A percentile compares a stretch with the other conserved stretches of the same genome.
These are phyloP conservation scores for Gymnogyps californianus DNA, from an alignment of 2,113 vertebrate genomes.

Conservation along the genomic window DNA sequence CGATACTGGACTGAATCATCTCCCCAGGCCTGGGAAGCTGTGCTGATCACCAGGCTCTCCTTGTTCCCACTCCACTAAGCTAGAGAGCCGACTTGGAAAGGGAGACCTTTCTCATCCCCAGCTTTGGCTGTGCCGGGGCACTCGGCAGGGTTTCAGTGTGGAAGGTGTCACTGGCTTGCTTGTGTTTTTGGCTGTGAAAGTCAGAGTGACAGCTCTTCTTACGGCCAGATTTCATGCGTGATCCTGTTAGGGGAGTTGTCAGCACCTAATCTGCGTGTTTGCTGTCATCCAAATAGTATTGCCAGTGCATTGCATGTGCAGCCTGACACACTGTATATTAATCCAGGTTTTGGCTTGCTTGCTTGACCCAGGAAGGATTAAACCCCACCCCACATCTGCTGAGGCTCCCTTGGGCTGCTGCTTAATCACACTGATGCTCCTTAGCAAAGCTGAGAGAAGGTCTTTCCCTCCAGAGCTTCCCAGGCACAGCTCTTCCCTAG, in stretches of 20 bases:
- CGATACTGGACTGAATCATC: not conserved
- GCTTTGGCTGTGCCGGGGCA: not conserved
- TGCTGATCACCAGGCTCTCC: not conserved
- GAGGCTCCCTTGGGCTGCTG: not conserved
- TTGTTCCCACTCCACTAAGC: not conserved
- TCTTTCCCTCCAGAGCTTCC: not conserved
- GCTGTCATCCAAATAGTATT: not conserved
- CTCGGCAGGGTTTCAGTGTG: not conserved
- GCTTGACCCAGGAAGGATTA: not conserved
- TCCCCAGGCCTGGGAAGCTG: not conserved
- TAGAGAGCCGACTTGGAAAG: not conserved
- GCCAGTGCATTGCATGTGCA: slow-evolving; percentile 14
- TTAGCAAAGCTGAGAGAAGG: not conserved
- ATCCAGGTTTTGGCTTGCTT: slow-evolving; percentile 15
- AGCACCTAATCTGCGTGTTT: slow-evolving; percentile 31
- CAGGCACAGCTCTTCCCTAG: not conserved
- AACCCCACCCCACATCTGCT: slow-evolving; percentile 27
- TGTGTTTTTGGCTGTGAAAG: not conserved
- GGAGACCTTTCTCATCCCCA: not conserved
- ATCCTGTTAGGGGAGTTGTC: slow-evolving; percentile 18
- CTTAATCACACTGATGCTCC: not conserved
- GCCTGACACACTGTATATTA: not conserved
- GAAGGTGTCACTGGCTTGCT: slow-evolving; percentile 26
- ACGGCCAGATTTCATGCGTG: not conserved
- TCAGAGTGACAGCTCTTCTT: not conserved